Evolutionary conservation across 2,888 invertebrate genomes (phyloP).

Genomic region (Diarsia dahlii): DNA sequence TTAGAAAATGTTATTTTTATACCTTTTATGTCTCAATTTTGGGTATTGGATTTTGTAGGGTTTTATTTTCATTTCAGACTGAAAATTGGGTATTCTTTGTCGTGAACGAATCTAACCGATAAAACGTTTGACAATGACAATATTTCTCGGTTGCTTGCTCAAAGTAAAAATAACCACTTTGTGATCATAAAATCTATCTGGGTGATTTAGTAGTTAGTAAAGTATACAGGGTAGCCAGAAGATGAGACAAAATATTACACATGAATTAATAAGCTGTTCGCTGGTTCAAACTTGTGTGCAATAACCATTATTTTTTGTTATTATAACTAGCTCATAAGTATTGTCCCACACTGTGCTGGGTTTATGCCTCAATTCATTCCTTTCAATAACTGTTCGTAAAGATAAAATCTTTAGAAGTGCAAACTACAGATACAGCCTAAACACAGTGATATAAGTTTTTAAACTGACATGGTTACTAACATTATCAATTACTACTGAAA

Average conservation of each 20-base stretch:
- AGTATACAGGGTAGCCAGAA: no score
- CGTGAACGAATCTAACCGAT: not conserved
- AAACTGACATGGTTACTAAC: no score
- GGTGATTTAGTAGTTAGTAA: not conserved
- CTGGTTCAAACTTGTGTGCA: not conserved
- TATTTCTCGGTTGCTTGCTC: not conserved
- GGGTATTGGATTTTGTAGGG: constrained; percentile 1
- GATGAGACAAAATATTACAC: no score
- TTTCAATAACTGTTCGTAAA: not conserved
- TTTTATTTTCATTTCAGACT: constrained; percentile 8
- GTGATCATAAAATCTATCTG: no score
- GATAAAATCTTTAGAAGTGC: not conserved
- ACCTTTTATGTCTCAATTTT: constrained; percentile 20
- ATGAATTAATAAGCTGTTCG: not conserved
- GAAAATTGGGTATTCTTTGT: constrained; percentile 8
- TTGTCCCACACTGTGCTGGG: no score
- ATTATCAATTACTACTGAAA: no score
- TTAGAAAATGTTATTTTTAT: constrained; percentile 35
- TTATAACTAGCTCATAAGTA: no score
- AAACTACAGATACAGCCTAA: not conserved
- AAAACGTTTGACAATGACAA: constrained; percentile 8
- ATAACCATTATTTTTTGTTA: no score
- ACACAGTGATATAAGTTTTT: not conserved
- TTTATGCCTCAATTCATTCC: no score
- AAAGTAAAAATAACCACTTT: not conserved